A percentile compares a stretch with the other conserved stretches of the same genome.
phyloP scores from a whole-genome alignment of 1,140 invertebrate genomes.

The Arctopsyche grandis region DNA sequence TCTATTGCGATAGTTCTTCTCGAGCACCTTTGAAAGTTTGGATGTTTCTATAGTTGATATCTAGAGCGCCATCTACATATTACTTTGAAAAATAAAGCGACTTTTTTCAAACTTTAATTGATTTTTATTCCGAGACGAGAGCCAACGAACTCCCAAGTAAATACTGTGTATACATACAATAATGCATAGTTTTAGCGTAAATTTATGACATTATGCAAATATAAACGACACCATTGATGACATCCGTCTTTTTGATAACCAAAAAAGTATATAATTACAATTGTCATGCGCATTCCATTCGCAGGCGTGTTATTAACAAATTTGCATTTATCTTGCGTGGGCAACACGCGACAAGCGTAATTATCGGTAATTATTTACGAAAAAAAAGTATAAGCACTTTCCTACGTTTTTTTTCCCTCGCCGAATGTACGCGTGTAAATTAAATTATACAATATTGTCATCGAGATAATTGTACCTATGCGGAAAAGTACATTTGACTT shows the following conservation, averaged over 20 bases:
- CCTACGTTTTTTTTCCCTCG: neutral
- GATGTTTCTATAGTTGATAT: too few relatives aligned
- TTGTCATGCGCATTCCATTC: slow-evolving; percentile 12
- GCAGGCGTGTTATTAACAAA: slow-evolving; percentile 16
- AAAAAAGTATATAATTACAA: neutral
- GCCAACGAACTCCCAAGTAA: too few relatives aligned
- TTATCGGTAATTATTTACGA: slow-evolving; percentile 6
- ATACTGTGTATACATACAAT: too few relatives aligned
- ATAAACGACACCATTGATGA: neutral
- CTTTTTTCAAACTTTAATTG: too few relatives aligned
- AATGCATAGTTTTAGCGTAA: too few relatives aligned
- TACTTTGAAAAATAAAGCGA: too few relatives aligned
- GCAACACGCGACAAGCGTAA: slow-evolving; percentile 7
- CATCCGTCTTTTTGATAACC: neutral
- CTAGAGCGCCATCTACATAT: too few relatives aligned
- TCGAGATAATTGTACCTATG: too few relatives aligned
- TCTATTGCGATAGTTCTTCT: too few relatives aligned
- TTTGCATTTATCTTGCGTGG: slow-evolving; percentile 11
- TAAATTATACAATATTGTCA: neutral
- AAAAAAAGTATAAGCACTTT: neutral
- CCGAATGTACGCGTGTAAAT: neutral
- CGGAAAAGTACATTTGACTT: too few relatives aligned
- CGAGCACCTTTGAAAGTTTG: too few relatives aligned
- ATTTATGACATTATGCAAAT: slow-evolving; percentile 6
- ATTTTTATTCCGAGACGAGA: too few relatives aligned